Percentiles rank a stretch among this genome's conserved stretches.
These are phyloP conservation scores for Chymomyza fuscimana DNA, from an alignment of 2,888 invertebrate species.

Conservation along the genomic window DNA sequence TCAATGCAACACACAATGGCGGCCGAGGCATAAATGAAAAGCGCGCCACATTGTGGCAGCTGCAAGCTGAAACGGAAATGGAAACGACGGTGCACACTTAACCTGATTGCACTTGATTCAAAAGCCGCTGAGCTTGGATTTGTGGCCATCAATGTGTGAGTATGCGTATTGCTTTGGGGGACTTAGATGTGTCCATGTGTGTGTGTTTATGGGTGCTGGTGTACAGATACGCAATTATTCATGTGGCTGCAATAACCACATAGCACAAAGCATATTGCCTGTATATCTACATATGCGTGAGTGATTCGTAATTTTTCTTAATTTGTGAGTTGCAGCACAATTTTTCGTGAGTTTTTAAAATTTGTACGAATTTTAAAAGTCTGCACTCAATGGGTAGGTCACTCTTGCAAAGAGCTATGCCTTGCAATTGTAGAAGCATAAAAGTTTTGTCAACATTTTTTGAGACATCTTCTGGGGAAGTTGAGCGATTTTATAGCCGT, in stretches of 20 bases:
- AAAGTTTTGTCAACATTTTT: too few species aligned
- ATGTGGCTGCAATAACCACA: not conserved
- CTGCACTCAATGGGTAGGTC: too few species aligned
- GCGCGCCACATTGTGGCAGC: constrained; percentile 11
- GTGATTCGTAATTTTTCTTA: not conserved
- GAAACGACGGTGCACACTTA: constrained; percentile 58
- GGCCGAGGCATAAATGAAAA: not conserved
- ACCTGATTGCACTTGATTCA: constrained; percentile 57
- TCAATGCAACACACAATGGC: constrained; percentile 14
- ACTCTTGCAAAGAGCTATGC: too few species aligned
- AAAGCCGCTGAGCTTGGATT: constrained; percentile 52
- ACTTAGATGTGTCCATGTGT: not conserved
- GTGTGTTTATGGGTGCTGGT: not conserved
- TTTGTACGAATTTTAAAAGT: too few species aligned
- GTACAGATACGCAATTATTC: not conserved
- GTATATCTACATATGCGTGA: not conserved
- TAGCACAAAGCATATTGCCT: not conserved
- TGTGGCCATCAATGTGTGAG: constrained; percentile 39
- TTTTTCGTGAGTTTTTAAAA: not conserved
- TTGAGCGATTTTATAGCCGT: too few species aligned
- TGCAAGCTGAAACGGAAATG: constrained; percentile 31
- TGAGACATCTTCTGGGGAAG: too few species aligned
- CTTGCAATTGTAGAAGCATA: too few species aligned
- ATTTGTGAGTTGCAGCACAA: not conserved
- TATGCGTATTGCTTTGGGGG: constrained; percentile 1